phyloP scores from a whole-genome alignment of 2,113 vertebrate species.

The Oryzias celebensis region DNA sequence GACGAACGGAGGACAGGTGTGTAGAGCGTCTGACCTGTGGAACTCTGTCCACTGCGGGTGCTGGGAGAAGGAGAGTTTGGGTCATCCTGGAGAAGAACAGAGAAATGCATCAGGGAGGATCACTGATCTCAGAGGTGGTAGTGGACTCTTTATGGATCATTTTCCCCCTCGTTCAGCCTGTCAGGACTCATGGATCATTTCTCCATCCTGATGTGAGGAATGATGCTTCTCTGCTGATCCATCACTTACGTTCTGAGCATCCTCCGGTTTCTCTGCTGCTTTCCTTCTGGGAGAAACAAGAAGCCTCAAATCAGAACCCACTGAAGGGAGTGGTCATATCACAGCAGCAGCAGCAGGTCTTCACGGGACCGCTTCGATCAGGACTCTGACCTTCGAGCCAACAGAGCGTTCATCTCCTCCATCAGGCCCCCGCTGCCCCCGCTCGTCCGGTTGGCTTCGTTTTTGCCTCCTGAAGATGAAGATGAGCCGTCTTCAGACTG shows the following conservation, averaged over 20 bases:
- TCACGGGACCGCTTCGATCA: too few species aligned
- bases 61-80: conserved; percentile 85
- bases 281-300: conserved; percentile 84
- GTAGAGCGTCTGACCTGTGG: conserved; percentile 77
- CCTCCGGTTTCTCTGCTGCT: conserved; percentile 93
- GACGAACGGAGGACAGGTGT: too few species aligned
- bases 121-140: too few species aligned
- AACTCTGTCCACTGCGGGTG: conserved; percentile 84
- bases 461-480: conserved; percentile 80
- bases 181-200: too few species aligned
- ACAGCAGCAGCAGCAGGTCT: too few species aligned
- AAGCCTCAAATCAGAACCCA: conserved; percentile 43
- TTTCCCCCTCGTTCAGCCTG: too few species aligned
- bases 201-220: too few species aligned
- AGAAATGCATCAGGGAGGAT: not conserved
- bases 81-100: conserved; percentile 82
- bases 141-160: too few species aligned
- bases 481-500: conserved; percentile 85
- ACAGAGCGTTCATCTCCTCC: conserved; percentile 98
- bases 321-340: too few species aligned
- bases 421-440: conserved; percentile 93
- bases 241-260: conserved; percentile 90
- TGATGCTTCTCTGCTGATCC: too few species aligned
- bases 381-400: conserved; percentile 88
- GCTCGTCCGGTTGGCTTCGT: conserved; percentile 91